Conservation (phyloP, 2,888 invertebrate genomes). For the Dryomyza anilis region DNA sequence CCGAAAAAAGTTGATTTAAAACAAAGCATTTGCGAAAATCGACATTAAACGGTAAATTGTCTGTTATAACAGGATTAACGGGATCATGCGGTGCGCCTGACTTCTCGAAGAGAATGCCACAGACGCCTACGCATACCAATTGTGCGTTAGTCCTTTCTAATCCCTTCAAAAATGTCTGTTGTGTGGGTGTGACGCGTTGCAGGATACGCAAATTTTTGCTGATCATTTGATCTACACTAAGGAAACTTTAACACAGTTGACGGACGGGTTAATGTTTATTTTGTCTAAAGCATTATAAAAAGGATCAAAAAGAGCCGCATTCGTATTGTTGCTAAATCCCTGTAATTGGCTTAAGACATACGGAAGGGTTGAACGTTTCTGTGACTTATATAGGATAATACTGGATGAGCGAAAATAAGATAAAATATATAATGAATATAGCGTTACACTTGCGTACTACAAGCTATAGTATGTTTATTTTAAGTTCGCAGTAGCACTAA, state of each 20-base stretch:
- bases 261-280: not conserved
- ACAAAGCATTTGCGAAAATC: not conserved
- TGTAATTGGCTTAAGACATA: conserved; percentile 19
- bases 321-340: conserved; percentile 23
- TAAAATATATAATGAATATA: too few relatives aligned
- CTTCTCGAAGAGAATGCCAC: not conserved
- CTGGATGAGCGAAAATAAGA: conserved; percentile 50
- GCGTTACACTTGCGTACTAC: too few relatives aligned
- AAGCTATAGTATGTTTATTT: too few relatives aligned
- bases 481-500: too few relatives aligned
- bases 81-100: conserved; percentile 4
- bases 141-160: not conserved
- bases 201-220: conserved; percentile 26
- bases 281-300: too few relatives aligned
- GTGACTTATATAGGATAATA: conserved; percentile 52
- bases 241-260: too few relatives aligned
- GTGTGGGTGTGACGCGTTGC: conserved; percentile 32
- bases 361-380: conserved; percentile 44
- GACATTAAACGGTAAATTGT: conserved; percentile 14
- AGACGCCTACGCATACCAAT: conserved; percentile 1
- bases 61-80: not conserved
- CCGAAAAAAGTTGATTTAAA: not conserved
- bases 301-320: not conserved
- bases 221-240: conserved; percentile 23
- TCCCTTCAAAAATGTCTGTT: conserved; percentile 19